Conservation (phyloP, 2,797 vertebrate genomes). For the Miopithecus talapoin region DNA sequence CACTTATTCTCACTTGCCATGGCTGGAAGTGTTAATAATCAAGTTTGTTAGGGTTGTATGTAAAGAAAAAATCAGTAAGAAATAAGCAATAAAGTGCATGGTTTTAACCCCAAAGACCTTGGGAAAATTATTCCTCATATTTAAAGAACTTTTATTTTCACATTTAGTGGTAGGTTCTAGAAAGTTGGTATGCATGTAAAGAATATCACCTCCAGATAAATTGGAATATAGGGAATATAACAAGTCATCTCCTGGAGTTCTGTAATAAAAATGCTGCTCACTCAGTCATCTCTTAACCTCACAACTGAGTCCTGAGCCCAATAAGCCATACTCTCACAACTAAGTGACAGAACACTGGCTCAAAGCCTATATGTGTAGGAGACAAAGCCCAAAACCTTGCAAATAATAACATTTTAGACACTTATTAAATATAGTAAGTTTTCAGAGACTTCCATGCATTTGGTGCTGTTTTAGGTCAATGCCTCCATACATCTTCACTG, state of each 20-base stretch:
- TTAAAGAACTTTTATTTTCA: background rate
- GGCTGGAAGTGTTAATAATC: background rate
- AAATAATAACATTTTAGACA: background rate
- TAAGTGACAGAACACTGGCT: background rate
- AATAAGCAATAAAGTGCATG: background rate
- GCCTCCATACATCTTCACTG: too few species aligned
- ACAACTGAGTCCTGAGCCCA: background rate
- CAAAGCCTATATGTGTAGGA: background rate
- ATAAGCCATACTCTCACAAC: background rate
- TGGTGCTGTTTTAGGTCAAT: too few species aligned
- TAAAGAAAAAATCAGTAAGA: background rate
- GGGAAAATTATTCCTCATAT: background rate
- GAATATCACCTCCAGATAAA: background rate
- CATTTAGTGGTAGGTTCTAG: background rate
- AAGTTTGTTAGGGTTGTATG: background rate
- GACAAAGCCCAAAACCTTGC: background rate
- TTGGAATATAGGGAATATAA: background rate
- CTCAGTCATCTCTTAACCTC: background rate
- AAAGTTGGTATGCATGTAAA: background rate
- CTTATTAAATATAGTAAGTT: background rate
- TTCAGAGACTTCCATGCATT: background rate
- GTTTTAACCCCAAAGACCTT: background rate
- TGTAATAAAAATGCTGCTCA: background rate
- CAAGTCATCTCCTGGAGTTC: background rate
- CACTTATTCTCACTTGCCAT: background rate